Base-by-base conservation (phyloP, 2,888 invertebrate species). In the Corythucha ciliata region DNA sequence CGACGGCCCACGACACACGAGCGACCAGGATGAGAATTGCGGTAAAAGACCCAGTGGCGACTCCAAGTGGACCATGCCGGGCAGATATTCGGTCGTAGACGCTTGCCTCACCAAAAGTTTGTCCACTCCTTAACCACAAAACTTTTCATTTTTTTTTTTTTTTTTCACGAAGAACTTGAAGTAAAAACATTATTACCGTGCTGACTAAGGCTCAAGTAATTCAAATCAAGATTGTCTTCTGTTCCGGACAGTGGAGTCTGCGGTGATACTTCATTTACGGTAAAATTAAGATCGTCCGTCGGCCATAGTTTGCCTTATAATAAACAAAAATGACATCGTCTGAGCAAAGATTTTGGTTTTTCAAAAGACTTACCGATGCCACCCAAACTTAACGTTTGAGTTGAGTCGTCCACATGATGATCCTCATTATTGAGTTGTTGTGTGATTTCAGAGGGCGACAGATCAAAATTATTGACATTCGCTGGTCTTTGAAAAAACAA, bases 1-100 rank as follows among this genome's bases (percentile, higher is more conserved):
- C 34, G 90, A 88, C 0, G 89, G 81, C 0, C 96, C 97, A 6
- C 94, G 74, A 65, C 90, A 91, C 27, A 88, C 77, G 46, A 97
- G 72, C 7, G 88, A 83, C 63, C 63, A 63, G 21, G 63, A 63
- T 12, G 60, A 59, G 41, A 60, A 63, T 33, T 62, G 62, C n/a
- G 63, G 63, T 26, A 61, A 57, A n/a, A 72, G 63, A 37, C 73
- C 79, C 0, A 76, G 68, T 0, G 88, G 87, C 47, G 87, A 84
- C 60, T 74, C 77, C 0, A 79, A 74, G 64, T 93, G 90, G 46
- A 92, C 73, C 88, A 96, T 90, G 48, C 89, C 88, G 0, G 90
- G 87, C 26, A 93, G 72, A 72, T 90, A 93, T 69, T 92, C 91
- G 0, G 46, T 33, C 4, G 45, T 46, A 6, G 37, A 29, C 22